Conservation (phyloP, 2,797 vertebrate genomes). For the Hirundo rustica region DNA sequence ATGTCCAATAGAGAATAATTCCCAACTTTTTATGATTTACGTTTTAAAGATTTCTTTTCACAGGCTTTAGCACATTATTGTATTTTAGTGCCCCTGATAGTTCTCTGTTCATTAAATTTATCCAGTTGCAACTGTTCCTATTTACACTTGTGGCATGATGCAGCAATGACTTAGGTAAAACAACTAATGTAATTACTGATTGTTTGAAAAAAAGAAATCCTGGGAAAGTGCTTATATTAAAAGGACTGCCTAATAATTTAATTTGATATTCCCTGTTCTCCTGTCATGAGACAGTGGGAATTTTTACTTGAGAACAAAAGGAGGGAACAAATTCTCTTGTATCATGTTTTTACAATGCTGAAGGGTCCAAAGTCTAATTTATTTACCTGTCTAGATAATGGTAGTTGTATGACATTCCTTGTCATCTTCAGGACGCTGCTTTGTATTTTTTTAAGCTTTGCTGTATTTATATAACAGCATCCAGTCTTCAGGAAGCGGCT, state of each 20-base stretch:
- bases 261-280: not conserved
- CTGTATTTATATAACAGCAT: not conserved
- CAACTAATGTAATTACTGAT: not conserved
- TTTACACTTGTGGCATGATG: not conserved
- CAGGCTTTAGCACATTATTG: not conserved
- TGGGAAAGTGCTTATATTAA: not conserved
- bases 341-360: accelerated
- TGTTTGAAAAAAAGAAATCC: not conserved
- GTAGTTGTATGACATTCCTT: not conserved
- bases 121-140: not conserved
- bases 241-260: not conserved
- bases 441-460: not conserved
- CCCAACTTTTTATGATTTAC: not conserved
- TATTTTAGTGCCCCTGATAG: not conserved
- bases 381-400: not conserved
- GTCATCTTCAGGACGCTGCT: not conserved
- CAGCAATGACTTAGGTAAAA: not conserved
- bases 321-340: not conserved
- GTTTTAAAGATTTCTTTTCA: not conserved
- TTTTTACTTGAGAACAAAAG: not conserved
- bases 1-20: not conserved
- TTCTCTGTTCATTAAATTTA: not conserved
- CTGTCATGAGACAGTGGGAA: not conserved
- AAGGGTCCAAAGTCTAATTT: not conserved
- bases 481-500: not conserved